phyloP scores from a whole-genome alignment of 2,113 vertebrate species.

The Thoracochromis brauschi region DNA sequence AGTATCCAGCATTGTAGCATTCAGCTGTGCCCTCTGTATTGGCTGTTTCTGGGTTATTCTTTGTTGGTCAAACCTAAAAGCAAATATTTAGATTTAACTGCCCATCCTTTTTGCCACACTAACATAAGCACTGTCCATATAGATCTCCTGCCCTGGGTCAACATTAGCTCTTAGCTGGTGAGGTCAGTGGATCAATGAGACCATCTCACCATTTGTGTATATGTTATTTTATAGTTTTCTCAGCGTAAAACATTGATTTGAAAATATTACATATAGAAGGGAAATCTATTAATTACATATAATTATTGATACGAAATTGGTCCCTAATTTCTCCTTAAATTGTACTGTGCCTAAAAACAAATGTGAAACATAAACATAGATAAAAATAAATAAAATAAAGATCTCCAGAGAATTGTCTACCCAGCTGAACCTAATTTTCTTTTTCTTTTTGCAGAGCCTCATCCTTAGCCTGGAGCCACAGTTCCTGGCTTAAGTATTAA shows the following conservation, averaged over 20 bases:
- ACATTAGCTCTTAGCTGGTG: conserved; percentile 46
- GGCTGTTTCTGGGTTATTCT: conserved; percentile 20
- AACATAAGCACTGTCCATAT: conserved; percentile 44
- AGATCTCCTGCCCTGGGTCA: conserved; percentile 56
- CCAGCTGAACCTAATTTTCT: not conserved
- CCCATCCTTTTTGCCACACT: conserved; percentile 49
- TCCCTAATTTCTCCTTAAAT: not conserved
- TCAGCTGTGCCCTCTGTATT: conserved; percentile 11
- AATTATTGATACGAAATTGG: not conserved
- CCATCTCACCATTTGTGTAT: not conserved
- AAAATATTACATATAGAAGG: not conserved
- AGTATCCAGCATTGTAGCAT: not conserved
- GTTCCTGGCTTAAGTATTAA: conserved; percentile 22
- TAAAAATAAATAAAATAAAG: not conserved
- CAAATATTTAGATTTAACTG: conserved; percentile 65
- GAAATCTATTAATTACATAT: not conserved
- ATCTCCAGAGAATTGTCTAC: not conserved
- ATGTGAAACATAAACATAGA: not conserved
- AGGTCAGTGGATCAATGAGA: conserved; percentile 59
- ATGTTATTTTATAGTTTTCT: not conserved
- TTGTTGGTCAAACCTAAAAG: conserved; percentile 42
- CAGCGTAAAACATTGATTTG: not conserved
- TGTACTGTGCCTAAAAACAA: not conserved
- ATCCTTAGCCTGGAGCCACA: conserved; percentile 30
- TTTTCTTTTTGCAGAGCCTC: not conserved